Evolutionary conservation across 2,113 vertebrate species (phyloP), one percentile per base, ranked within the genome.

Genomic region (Jaculus jaculus): DNA sequence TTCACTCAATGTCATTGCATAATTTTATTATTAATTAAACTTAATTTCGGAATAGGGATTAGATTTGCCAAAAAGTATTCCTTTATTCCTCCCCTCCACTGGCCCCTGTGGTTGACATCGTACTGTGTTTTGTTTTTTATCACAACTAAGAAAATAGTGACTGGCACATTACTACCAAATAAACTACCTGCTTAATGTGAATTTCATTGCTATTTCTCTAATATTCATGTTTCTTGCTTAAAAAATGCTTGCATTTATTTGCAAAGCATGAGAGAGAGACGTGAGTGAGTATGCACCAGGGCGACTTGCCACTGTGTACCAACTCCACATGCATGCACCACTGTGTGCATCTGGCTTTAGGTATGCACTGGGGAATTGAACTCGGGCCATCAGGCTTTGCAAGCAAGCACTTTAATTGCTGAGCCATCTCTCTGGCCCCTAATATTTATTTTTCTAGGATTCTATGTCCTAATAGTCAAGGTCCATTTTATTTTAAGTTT

Each of bases 401-500:
- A 54, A 54, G 54, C 54, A 54, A 54, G 54, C 54, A 54, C 54
- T 54, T 54, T 54, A 54, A 54, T 16, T 16, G 15, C 54, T 54
- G 54, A 54, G 13, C 54, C 10, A 54, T 54, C 54, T 54, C 54
- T 54, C 54, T 16, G 13, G 54, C 54, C 54, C 15, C 54, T 54
- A 54, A 16, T 54, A 54, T 54, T 54, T 54, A 54, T 54, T 54
- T 28, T 37, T 2, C 32, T 34, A 37, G 34, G 26, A 54, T 79
- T 2, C 51, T 37, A 77, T 2, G 28, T 37, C 8, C 24, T 87
- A 61, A 47, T 15, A 42, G 75, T 83, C 42, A 69, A 87, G 30
- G 91, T 66, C 4, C 4, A 66, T 83, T 86, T 92, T 78, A 58
- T 61, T 42, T 87, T 93, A 73, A 39, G n/a, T 78, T 95, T 95